These are phyloP conservation scores for Sisyra terminalis DNA, from an alignment of 2,888 invertebrate genomes.

Conservation along the genomic window DNA sequence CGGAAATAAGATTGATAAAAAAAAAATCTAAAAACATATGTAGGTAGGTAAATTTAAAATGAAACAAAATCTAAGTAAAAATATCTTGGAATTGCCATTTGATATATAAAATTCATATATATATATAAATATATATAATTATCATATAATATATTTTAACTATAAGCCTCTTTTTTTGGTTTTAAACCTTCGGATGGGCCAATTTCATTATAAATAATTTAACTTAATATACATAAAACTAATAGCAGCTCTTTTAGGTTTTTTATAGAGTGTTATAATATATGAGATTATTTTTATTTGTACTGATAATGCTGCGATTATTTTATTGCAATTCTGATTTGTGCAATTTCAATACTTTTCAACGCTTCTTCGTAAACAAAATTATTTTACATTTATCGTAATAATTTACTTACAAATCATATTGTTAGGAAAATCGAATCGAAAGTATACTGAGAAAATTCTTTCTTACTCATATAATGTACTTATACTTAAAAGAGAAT, in stretches of 20 bases:
- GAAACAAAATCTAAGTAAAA: slow-evolving; percentile 14
- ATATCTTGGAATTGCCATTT: slow-evolving; percentile 20
- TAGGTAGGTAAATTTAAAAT: slow-evolving; percentile 18
- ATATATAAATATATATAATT: slow-evolving; percentile 6
- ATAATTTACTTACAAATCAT: no score
- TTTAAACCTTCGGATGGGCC: slow-evolving; percentile 5
- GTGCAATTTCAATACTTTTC: no score
- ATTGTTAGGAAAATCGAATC: no score
- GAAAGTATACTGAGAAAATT: no score
- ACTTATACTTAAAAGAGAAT: no score
- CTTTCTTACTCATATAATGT: no score
- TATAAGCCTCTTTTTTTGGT: slow-evolving; percentile 3
- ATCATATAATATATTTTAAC: slow-evolving; percentile 8
- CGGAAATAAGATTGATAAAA: slow-evolving; percentile 14
- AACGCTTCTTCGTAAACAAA: no score
- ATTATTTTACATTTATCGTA: no score
- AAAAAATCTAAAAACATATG: slow-evolving; percentile 10
- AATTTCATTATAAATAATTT: slow-evolving; percentile 5
- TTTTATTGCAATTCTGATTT: no score
- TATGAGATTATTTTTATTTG: slow-evolving; percentile 1
- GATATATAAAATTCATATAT: slow-evolving; percentile 10
- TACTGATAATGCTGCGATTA: background rate
- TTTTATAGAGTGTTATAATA: background rate
- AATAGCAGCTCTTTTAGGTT: slow-evolving; percentile 1
- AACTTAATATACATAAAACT: slow-evolving; percentile 1